Conservation (phyloP, 2,113 vertebrate species). For the Elephantulus edwardii region DNA sequence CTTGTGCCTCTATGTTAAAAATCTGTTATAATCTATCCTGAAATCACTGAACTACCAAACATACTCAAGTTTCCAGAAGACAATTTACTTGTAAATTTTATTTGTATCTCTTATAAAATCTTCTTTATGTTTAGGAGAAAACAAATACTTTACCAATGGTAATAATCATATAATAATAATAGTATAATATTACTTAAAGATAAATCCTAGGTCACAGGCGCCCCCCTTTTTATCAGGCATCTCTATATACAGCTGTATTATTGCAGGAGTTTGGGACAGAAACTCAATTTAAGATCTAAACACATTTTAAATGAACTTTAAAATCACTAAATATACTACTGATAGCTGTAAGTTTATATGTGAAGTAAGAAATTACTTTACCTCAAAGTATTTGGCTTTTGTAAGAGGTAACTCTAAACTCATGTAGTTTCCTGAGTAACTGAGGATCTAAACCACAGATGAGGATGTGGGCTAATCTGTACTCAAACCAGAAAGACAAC, state of each 20-base stretch:
- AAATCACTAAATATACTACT: constrained; percentile 27
- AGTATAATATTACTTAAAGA: not conserved
- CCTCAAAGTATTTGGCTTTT: not conserved
- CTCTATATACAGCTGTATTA: not conserved
- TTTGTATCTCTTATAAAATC: not conserved
- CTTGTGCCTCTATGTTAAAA: not conserved
- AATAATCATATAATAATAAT: not conserved
- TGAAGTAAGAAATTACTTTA: not conserved
- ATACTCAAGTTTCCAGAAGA: constrained; percentile 21
- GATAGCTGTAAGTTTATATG: not conserved
- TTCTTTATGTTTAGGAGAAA: not conserved
- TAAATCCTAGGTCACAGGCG: not conserved
- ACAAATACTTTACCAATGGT: not conserved
- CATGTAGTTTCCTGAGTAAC: not conserved
- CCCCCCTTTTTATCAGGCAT: not conserved
- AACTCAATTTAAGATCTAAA: constrained; percentile 12
- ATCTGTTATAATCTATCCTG: not conserved
- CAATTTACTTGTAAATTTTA: not conserved
- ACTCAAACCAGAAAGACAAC: not conserved
- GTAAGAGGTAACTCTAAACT: not conserved
- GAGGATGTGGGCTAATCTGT: not conserved
- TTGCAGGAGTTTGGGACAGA: not conserved
- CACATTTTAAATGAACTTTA: not conserved
- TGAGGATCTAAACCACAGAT: not conserved
- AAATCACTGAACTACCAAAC: not conserved